Base-by-base conservation (phyloP, 2,888 invertebrate species). In the Drepanosiphum platanoidis region DNA sequence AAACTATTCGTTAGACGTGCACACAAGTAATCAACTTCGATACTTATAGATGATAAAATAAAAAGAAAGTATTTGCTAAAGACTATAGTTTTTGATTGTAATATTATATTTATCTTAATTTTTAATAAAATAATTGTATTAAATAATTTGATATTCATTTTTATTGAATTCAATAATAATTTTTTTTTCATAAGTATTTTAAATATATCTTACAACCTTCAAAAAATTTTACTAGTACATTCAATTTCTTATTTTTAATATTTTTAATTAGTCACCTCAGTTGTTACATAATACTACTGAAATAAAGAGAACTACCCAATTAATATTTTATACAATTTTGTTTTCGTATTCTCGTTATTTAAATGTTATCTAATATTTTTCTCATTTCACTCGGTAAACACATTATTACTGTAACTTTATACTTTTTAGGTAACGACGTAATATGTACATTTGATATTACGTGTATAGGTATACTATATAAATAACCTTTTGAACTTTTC, bases 1-100 rank as follows among this genome's bases (percentile, higher is more conserved):
- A 84, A 75, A 68, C 75, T 70, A 68, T 83, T 66, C 64, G 32
- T 27, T 34, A 18, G 13, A 74, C 13, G 18, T 68, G n/a, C 22
- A 15, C n/a, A 58, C 22, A 30, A 30, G 82, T 11, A 61, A 66
- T 83, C 42, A 39, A 58, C 71, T 42, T 22, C 52, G 27, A n/a
- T n/a, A 3, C 18, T n/a, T n/a, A n/a, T n/a, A n/a, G n/a, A 1
- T 34, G 15, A 70, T 52, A 13, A 80, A 52, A 36, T 46, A 22
- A 30, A 42, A 9, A 68, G 22, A 22, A 46, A 13, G 39, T 30
- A 42, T n/a, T n/a, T n/a, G 71, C 30, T 8, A n/a, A 61, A 72
- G 71, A 72, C 71, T 61, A 71, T 32, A 82, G 72, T 61, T 71
- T 58, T 71, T n/a, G 70, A 36, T 32, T 39, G 18, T 30, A 11